Percentiles rank a stretch among this genome's conserved stretches.
These are phyloP conservation scores for Rutilus rutilus DNA, from an alignment of 2,113 vertebrate species.

Conservation along the genomic window DNA sequence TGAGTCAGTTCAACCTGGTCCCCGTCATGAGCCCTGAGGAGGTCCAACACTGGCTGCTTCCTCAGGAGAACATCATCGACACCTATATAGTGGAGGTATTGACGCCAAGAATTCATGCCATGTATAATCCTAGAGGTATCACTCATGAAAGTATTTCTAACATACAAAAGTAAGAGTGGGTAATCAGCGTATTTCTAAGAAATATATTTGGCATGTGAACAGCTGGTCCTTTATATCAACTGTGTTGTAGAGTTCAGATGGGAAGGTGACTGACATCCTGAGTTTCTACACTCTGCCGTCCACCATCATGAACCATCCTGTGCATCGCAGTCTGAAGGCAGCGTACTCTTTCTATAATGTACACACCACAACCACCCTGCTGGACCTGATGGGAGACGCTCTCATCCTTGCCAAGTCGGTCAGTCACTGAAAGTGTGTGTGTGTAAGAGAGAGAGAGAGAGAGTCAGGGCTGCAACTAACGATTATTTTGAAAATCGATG, in stretches of 20 bases:
- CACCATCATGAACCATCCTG: conserved; percentile 98
- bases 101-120: background rate
- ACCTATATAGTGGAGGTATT: conserved; percentile 94
- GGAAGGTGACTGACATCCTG: conserved; percentile 92
- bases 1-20: conserved; percentile 91
- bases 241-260: conserved; percentile 75
- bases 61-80: conserved; percentile 95
- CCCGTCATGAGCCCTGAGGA: conserved; percentile 90
- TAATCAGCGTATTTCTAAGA: background rate
- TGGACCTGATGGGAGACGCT: conserved; percentile 97
- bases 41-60: conserved; percentile 95
- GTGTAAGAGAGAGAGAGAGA: background rate
- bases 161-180: background rate
- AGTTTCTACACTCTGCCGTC: conserved; percentile 98
- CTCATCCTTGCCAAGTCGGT: conserved; percentile 97
- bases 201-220: background rate
- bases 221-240: background rate
- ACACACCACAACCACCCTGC: conserved; percentile 90
- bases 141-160: background rate
- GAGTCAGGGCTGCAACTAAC: background rate
- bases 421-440: conserved; percentile 50
- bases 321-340: conserved; percentile 97
- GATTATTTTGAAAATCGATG: background rate
- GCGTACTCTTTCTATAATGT: conserved; percentile 99
- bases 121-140: background rate